Percentiles rank a stretch among this genome's conserved stretches.
These are phyloP conservation scores for Colletes latitarsis DNA, from an alignment of 1,140 invertebrate genomes.

Conservation along the genomic window DNA sequence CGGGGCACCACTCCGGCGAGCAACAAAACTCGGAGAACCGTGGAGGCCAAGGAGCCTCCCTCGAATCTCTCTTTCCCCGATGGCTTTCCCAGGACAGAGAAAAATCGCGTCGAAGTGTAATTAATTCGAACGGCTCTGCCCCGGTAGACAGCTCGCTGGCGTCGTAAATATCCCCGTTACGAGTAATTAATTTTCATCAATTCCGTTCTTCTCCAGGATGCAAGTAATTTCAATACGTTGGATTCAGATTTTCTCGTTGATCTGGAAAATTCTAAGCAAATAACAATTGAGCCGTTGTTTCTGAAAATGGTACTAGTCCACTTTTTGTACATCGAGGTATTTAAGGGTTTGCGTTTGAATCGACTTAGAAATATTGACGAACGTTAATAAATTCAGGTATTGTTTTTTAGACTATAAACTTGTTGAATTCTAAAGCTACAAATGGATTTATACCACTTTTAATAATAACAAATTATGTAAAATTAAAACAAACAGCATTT, in stretches of 20 bases:
- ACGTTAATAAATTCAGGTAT: too few species aligned
- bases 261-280: too few species aligned
- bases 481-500: too few species aligned
- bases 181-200: slow-evolving; percentile 17
- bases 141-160: background rate
- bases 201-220: background rate
- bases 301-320: too few species aligned
- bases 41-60: background rate
- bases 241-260: background rate
- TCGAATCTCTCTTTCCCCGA: background rate
- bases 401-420: too few species aligned
- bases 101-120: slow-evolving; percentile 28
- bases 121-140: slow-evolving; percentile 7
- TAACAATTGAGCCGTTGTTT: too few species aligned
- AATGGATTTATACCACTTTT: too few species aligned
- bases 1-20: slow-evolving; percentile 30
- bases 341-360: too few species aligned
- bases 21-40: slow-evolving; percentile 22
- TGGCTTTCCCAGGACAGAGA: slow-evolving; percentile 22
- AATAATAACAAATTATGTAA: too few species aligned
- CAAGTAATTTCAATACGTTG: background rate
- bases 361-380: too few species aligned
- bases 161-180: background rate
- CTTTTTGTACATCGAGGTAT: too few species aligned
- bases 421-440: too few species aligned